These are phyloP conservation scores for Apus apus DNA, from an alignment of 2,113 vertebrate species.

Conservation along the genomic window DNA sequence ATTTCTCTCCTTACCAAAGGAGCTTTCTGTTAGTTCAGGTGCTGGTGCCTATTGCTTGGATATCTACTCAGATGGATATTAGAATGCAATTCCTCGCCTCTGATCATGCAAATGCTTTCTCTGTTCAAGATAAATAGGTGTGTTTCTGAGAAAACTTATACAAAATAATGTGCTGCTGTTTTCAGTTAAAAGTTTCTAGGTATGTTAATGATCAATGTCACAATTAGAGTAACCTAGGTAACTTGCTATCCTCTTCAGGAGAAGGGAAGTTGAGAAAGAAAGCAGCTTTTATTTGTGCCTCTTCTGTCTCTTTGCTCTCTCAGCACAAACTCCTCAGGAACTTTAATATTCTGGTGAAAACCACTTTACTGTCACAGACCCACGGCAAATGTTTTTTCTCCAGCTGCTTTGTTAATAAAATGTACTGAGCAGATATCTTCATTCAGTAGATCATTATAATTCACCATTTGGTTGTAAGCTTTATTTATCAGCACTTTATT, in stretches of 20 bases:
- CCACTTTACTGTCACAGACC: background rate
- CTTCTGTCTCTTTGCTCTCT: background rate
- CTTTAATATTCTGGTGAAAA: background rate
- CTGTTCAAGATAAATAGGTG: background rate
- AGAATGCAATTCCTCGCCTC: background rate
- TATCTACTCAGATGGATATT: background rate
- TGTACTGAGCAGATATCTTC: background rate
- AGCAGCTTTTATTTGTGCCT: background rate
- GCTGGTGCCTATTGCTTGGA: background rate
- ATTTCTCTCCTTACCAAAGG: background rate
- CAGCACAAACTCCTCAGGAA: background rate
- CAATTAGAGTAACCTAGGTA: background rate
- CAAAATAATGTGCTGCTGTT: background rate
- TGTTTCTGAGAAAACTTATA: background rate
- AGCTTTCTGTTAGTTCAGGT: background rate
- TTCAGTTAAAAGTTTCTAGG: background rate
- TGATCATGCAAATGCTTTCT: background rate
- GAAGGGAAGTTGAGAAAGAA: background rate
- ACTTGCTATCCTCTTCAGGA: background rate
- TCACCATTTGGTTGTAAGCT: background rate
- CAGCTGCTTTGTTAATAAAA: background rate
- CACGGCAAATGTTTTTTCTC: background rate
- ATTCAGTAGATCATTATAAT: background rate
- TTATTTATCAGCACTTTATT: constrained; percentile 10
- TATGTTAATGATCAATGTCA: background rate